These are phyloP conservation scores for Scortum barcoo DNA, from an alignment of 2,113 vertebrate species.

Conservation along the genomic window DNA sequence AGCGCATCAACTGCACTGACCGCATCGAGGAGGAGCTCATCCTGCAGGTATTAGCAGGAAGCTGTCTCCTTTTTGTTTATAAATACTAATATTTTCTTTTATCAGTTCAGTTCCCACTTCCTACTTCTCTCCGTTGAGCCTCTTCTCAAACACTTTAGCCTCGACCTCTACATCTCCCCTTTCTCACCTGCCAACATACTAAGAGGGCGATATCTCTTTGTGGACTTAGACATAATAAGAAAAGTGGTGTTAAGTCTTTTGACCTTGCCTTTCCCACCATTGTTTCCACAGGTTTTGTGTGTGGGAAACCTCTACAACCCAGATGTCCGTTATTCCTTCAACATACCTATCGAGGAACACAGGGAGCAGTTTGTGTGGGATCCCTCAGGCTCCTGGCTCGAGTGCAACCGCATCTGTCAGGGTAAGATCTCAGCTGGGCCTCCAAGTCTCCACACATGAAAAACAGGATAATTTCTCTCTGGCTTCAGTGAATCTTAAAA, in stretches of 20 bases:
- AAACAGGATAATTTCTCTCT: constrained; percentile 8
- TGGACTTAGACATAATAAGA: constrained; percentile 31
- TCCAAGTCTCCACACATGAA: constrained; percentile 1
- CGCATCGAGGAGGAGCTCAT: constrained; percentile 91
- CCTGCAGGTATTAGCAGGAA: constrained; percentile 87
- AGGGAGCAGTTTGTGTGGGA: constrained; percentile 92
- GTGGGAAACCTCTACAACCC: constrained; percentile 97
- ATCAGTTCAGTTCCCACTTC: not conserved
- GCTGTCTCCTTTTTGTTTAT: not conserved
- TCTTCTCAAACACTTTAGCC: not conserved
- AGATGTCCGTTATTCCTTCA: constrained; percentile 95
- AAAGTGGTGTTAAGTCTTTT: constrained; percentile 13
- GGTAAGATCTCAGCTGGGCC: constrained; percentile 81
- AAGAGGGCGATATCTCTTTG: constrained; percentile 7
- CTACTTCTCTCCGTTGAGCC: not conserved
- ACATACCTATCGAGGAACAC: constrained; percentile 90
- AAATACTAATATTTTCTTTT: not conserved
- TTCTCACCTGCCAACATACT: constrained; percentile 9
- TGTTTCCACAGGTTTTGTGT: constrained; percentile 89
- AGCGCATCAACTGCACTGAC: constrained; percentile 95
- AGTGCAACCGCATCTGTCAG: constrained; percentile 93
- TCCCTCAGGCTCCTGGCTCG: constrained; percentile 91
- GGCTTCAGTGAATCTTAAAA: constrained; percentile 4
- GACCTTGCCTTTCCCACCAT: constrained; percentile 26
- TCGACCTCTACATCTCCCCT: not conserved